Percentiles rank a stretch among this genome's conserved stretches.
Evolutionary conservation across 37 sponge, comb jelly and placozoan species (phyloP).

Genomic region (Theonella swinhoei): DNA sequence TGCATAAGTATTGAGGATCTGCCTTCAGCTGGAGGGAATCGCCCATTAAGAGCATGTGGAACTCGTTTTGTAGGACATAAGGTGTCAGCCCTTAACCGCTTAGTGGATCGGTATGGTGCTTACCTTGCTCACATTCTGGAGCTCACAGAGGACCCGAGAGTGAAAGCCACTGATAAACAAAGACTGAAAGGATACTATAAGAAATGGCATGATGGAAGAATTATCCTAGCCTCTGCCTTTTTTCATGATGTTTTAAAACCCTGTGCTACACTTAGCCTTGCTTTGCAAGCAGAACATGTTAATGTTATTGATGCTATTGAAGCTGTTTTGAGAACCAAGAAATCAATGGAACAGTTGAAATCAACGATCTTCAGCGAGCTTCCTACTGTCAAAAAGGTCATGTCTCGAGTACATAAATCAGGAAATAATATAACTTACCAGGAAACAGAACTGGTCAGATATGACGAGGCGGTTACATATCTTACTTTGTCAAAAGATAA

Average conservation of each 20-base stretch:
- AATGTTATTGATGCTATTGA: slow-evolving; percentile 67
- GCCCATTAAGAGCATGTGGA: slow-evolving; percentile 45
- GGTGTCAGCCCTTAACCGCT: slow-evolving; percentile 29
- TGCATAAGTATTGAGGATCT: slow-evolving; percentile 27
- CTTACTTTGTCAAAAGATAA: slow-evolving; percentile 5
- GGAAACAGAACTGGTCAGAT: slow-evolving; percentile 25
- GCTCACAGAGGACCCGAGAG: slow-evolving; percentile 19
- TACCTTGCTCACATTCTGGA: slow-evolving; percentile 27
- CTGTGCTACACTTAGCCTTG: slow-evolving; percentile 50
- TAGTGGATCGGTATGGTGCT: slow-evolving; percentile 36
- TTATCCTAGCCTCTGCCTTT: slow-evolving; percentile 74
- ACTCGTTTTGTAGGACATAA: slow-evolving; percentile 67
- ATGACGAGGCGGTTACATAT: slow-evolving; percentile 30
- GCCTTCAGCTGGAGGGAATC: slow-evolving; percentile 16
- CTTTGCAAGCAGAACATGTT: slow-evolving; percentile 60
- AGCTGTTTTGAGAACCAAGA: slow-evolving; percentile 52
- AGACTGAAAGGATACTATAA: slow-evolving; percentile 57
- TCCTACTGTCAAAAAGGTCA: slow-evolving; percentile 67
- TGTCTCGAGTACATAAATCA: slow-evolving; percentile 23
- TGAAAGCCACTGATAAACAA: slow-evolving; percentile 38
- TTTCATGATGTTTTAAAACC: slow-evolving; percentile 75
- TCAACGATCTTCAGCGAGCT: slow-evolving; percentile 35
- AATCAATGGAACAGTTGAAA: slow-evolving; percentile 41
- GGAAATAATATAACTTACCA: slow-evolving; percentile 26
- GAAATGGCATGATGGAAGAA: slow-evolving; percentile 53